Conservation (phyloP, 2,113 vertebrate genomes). For the Furnarius figulus region DNA sequence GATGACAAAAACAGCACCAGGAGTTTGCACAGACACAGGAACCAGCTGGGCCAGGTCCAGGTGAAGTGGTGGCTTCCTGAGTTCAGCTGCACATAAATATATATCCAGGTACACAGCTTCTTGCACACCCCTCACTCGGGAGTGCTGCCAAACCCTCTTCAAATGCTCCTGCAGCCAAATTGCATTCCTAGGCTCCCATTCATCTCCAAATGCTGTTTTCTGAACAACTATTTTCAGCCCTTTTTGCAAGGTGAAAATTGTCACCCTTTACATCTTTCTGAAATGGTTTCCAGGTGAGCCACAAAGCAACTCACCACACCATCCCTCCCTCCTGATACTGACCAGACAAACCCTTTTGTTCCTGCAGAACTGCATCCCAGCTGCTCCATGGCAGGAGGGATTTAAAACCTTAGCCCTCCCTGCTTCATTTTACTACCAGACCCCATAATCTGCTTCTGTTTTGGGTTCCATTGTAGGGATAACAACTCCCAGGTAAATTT, state of each 20-base stretch:
- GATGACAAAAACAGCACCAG: background rate
- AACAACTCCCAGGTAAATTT: background rate
- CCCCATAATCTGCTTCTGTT: background rate
- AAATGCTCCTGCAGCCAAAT: background rate
- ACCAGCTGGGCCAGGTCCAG: background rate
- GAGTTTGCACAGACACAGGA: background rate
- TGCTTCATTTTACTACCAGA: background rate
- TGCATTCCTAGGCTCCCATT: background rate
- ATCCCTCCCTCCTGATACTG: no score
- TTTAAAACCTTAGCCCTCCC: background rate
- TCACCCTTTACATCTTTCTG: background rate
- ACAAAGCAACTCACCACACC: background rate
- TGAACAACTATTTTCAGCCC: background rate
- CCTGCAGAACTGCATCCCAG: background rate
- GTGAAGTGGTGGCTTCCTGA: accelerated
- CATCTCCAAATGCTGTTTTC: background rate
- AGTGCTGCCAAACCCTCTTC: background rate
- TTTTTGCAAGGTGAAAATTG: background rate
- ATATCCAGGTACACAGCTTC: background rate
- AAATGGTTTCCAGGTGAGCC: background rate
- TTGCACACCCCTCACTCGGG: accelerated
- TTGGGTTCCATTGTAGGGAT: background rate
- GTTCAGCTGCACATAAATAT: background rate
- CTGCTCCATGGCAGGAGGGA: accelerated
- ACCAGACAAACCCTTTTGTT: background rate